phyloP scores from a whole-genome alignment of 2,888 invertebrate species.

The Polylopha cassiicola region DNA sequence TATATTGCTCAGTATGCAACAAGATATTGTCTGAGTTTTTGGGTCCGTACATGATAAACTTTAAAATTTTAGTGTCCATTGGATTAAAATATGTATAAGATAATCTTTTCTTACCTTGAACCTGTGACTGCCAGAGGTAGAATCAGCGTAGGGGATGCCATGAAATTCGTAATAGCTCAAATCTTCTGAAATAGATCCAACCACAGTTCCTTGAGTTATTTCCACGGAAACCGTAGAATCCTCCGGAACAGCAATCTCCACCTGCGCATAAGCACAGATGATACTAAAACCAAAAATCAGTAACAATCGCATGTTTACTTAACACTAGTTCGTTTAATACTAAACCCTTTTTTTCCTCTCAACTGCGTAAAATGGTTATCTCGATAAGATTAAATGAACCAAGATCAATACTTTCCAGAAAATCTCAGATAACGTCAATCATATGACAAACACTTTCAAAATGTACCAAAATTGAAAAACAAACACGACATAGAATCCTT shows the following conservation, averaged over 20 bases:
- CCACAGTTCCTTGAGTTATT: constrained; percentile 49
- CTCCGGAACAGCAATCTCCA: not conserved
- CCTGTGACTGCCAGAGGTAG: constrained; percentile 55
- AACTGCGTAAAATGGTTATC: constrained; percentile 13
- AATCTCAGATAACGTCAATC: too few relatives aligned
- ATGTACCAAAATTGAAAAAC: not conserved
- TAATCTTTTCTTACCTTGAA: constrained; percentile 58
- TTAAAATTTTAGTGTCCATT: too few relatives aligned
- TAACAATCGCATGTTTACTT: constrained; percentile 9
- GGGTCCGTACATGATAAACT: too few relatives aligned
- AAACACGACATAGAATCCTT: constrained; percentile 20
- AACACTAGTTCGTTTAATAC: constrained; percentile 4
- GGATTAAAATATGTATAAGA: too few relatives aligned
- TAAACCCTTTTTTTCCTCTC: too few relatives aligned
- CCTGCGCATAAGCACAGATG: constrained; percentile 7
- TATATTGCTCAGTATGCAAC: too few relatives aligned
- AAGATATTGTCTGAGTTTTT: too few relatives aligned
- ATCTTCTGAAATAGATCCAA: constrained; percentile 42
- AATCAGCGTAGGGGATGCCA: constrained; percentile 64
- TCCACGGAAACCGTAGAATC: constrained; percentile 29
- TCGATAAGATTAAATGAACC: constrained; percentile 20
- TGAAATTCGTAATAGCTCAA: constrained; percentile 49
- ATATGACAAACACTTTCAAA: too few relatives aligned
- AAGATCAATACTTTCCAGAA: too few relatives aligned
- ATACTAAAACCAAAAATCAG: constrained; percentile 8